Conservation (phyloP, 2,888 invertebrate species). For the Pheosia tremula region DNA sequence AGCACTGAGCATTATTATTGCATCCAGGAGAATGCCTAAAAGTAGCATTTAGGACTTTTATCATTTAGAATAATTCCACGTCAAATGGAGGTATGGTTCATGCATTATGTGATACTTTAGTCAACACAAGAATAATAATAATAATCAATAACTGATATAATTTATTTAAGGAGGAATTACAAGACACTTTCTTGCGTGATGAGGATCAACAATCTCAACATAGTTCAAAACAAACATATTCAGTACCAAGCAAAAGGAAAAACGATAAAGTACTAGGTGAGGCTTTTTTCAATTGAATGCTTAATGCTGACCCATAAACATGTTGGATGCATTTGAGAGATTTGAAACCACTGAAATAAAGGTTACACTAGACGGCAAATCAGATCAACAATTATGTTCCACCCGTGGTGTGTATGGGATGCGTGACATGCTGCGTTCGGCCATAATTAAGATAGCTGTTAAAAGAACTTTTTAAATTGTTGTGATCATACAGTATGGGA, state of each 20-base stretch:
- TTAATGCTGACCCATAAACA: too few relatives aligned
- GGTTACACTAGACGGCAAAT: too few relatives aligned
- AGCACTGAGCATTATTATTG: slow-evolving; percentile 47
- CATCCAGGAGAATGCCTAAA: slow-evolving; percentile 53
- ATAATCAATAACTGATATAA: not conserved
- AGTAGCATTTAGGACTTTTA: slow-evolving; percentile 44
- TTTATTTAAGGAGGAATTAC: slow-evolving; percentile 57
- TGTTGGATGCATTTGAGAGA: too few relatives aligned
- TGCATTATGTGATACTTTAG: slow-evolving; percentile 3
- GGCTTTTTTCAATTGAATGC: not conserved
- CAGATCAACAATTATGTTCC: too few relatives aligned
- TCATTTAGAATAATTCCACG: slow-evolving; percentile 36
- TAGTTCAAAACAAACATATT: slow-evolving; percentile 52
- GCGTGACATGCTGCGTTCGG: too few relatives aligned
- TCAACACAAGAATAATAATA: not conserved
- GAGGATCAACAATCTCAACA: slow-evolving; percentile 59
- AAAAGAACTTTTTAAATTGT: too few relatives aligned
- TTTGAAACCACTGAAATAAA: too few relatives aligned
- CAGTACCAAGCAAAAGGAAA: slow-evolving; percentile 59
- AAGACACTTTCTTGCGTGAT: slow-evolving; percentile 60
- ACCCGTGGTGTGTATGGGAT: too few relatives aligned
- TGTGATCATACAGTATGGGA: too few relatives aligned
- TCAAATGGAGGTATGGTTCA: slow-evolving; percentile 67
- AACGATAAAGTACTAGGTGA: slow-evolving; percentile 58
- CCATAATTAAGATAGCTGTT: too few relatives aligned